Percentiles rank a stretch among this genome's conserved stretches.
These are phyloP conservation scores for Pectinophora gossypiella DNA, from an alignment of 1,140 invertebrate genomes.

Conservation along the genomic window DNA sequence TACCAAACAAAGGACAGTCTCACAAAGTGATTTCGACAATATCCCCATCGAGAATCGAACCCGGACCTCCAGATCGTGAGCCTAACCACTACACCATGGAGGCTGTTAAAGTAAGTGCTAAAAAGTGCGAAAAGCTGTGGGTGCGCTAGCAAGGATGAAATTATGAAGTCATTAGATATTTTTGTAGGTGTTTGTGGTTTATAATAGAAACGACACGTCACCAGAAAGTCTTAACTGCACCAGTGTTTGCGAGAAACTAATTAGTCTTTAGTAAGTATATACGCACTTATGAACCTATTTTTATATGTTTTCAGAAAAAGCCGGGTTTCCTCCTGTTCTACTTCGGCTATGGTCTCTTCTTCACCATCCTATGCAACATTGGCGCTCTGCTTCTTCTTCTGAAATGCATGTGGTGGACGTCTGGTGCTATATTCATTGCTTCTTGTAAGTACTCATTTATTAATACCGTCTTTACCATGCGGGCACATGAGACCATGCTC, in stretches of 20 bases:
- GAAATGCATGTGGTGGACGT: conserved; percentile 9
- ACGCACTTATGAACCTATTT: not conserved
- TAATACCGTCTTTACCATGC: no score
- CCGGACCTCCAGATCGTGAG: no score
- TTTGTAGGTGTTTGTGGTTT: not conserved
- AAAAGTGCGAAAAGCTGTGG: not conserved
- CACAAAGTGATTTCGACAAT: no score
- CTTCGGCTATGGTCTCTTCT: conserved; percentile 19
- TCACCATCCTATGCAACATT: conserved; percentile 14
- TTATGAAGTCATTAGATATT: not conserved
- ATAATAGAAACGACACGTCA: no score
- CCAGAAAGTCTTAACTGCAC: no score
- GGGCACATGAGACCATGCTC: no score
- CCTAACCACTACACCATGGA: no score
- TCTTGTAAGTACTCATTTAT: conserved; percentile 26
- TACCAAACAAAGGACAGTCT: no score
- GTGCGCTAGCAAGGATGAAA: not conserved
- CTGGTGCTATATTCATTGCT: not conserved
- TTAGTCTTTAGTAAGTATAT: not conserved
- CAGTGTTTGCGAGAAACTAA: no score
- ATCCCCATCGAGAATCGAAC: no score
- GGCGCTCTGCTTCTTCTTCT: conserved; percentile 17
- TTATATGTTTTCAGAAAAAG: conserved; percentile 19
- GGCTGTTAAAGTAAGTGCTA: no score
- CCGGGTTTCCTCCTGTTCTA: conserved; percentile 18